phyloP scores from a whole-genome alignment of 2,797 vertebrate species.

The Telmatherina bonti region DNA sequence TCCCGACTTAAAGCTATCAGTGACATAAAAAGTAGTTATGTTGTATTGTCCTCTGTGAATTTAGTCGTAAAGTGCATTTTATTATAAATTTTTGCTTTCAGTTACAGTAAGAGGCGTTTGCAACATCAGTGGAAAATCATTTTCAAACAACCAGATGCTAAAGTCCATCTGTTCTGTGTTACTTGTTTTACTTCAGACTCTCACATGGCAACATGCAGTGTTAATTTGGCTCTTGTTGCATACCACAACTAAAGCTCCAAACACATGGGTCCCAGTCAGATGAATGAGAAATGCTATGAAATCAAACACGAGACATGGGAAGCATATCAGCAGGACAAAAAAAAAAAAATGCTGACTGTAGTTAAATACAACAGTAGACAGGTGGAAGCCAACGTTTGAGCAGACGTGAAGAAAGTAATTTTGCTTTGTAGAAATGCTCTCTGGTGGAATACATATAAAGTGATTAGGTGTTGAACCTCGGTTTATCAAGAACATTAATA shows the following conservation, averaged over 20 bases:
- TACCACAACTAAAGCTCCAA: constrained; percentile 69
- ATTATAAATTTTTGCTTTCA: background rate
- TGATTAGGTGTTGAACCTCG: background rate
- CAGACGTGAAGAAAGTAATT: background rate
- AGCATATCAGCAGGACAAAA: constrained; percentile 42
- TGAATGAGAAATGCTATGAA: constrained; percentile 60
- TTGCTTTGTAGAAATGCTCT: background rate
- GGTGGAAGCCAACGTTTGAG: background rate
- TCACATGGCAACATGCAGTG: constrained; percentile 76
- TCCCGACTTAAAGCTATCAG: constrained; percentile 1
- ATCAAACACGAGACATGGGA: constrained; percentile 49
- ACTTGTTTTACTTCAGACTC: constrained; percentile 70
- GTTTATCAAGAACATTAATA: background rate
- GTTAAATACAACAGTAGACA: constrained; percentile 18
- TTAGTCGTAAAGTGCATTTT: constrained; percentile 20
- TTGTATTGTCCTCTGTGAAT: background rate
- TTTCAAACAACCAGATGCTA: constrained; percentile 72
- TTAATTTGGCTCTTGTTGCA: constrained; percentile 75
- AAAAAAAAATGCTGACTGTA: constrained; percentile 16
- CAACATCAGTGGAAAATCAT: constrained; percentile 81
- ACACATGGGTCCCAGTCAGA: constrained; percentile 71
- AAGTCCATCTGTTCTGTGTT: constrained; percentile 83
- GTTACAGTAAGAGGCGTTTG: constrained; percentile 64
- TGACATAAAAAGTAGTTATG: background rate
- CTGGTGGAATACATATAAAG: background rate